Evolutionary conservation across 35 echinoderm and acorn worm species (phyloP), one percentile per base, ranked within the genome.

Genomic region (Amphiura filiformis): DNA sequence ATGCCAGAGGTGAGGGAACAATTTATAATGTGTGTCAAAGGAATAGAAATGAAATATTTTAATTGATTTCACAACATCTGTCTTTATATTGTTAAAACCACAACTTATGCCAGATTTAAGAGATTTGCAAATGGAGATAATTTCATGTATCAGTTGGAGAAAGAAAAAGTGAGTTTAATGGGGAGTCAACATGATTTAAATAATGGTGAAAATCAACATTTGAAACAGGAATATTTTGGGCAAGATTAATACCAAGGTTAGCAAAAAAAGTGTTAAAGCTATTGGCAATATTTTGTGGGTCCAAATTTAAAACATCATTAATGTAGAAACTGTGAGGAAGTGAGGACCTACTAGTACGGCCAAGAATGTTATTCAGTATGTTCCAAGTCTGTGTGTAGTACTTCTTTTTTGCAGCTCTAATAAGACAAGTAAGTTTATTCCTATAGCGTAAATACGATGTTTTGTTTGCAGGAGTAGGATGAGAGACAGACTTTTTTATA

Each of bases 51-150:
- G 13, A 40, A 33, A 38, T n/a, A 34, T 37, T 9, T 33, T 78
- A 75, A 57, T 56, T 26, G 61, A 35, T 76, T 75, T 89, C 75
- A 89, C 34, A 65, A 89, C 32, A 83, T 39, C 34, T 64, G 56
- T 35, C 13, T 76, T 49, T 82, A 90, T 76, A 37, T 84, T 34
- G 36, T 90, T 81, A 84, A 38, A 39, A 36, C 88, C 81, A 26
- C 36, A 20, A 32, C 56, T 82, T 76, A 76, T 84, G 14, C 65
- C 56, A 33, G 80, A 44, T 0, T 37, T 26, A 18, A 84, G 81
- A 18, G 31, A 75, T 32, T 35, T 76, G 77, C 83, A 84, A 39
- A 65, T 39, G 38, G 82, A 39, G 22, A 78, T 33, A 42, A 90
- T 31, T 35, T 90, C 88, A 41, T 36, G 23, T 34, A 52, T 36